Evolutionary conservation across 2,888 invertebrate species (phyloP).

Genomic region (Standfussiana lucernea): DNA sequence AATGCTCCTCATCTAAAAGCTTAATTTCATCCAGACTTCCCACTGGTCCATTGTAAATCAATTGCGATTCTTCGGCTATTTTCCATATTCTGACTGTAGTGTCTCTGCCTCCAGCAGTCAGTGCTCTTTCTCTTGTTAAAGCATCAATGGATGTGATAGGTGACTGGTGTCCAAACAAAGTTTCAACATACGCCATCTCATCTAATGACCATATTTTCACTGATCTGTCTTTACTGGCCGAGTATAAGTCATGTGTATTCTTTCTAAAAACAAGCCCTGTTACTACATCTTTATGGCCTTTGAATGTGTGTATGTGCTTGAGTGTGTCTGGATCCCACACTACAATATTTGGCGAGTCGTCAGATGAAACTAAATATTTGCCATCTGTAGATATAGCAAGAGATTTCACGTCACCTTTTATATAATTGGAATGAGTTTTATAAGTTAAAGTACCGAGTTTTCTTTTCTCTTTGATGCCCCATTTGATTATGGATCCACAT

Average conservation of each 20-base stretch:
- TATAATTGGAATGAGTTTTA: slow-evolving; percentile 82
- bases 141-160: slow-evolving; percentile 96
- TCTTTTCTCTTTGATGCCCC: slow-evolving; percentile 92
- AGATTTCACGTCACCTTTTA: slow-evolving; percentile 91
- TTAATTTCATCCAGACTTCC: slow-evolving; percentile 96
- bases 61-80: slow-evolving; percentile 98
- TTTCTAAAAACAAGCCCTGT: slow-evolving; percentile 96
- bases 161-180: slow-evolving; percentile 98
- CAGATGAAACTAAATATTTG: slow-evolving; percentile 93
- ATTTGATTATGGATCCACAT: slow-evolving; percentile 96
- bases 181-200: slow-evolving; percentile 99
- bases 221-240: slow-evolving; percentile 94
- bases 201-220: slow-evolving; percentile 99
- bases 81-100: slow-evolving; percentile 98
- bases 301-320: slow-evolving; percentile 94
- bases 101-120: slow-evolving; percentile 97
- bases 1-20: slow-evolving; percentile 97
- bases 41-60: slow-evolving; percentile 96
- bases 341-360: slow-evolving; percentile 92
- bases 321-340: slow-evolving; percentile 96
- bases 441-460: slow-evolving; percentile 91
- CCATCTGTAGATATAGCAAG: slow-evolving; percentile 94
- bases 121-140: slow-evolving; percentile 95
- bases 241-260: slow-evolving; percentile 96
- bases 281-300: slow-evolving; percentile 94